Evolutionary conservation across 1,140 invertebrate species (phyloP), one percentile per base, ranked within the genome.

Genomic region (Heterodera schachtii): DNA sequence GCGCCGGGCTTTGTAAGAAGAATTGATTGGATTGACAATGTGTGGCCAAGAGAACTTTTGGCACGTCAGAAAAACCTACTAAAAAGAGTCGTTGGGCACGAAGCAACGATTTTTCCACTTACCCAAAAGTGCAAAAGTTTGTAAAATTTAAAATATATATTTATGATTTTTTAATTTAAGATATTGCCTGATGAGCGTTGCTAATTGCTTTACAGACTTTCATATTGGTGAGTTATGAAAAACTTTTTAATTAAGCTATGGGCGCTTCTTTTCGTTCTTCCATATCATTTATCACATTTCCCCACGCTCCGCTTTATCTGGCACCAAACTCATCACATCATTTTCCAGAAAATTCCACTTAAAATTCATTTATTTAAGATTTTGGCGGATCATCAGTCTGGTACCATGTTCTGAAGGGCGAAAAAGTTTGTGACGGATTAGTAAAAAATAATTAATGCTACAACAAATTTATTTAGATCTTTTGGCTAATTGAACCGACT

Each of bases 351-450:
- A n/a, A n/a, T n/a, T n/a, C n/a, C n/a, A n/a, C n/a, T n/a, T n/a
- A n/a, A n/a, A n/a, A n/a, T n/a, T n/a, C n/a, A n/a, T n/a, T n/a
- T n/a, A n/a, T n/a, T n/a, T n/a, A 3, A 78, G 96, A 98, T 90
- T 97, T 98, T 90, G 96, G 97, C 41, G 97, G 97, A 0, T 98
- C 97, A 0, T 98, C 96, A 2, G 97, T 99, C 0, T 99, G 97
- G 97, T 98, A 99, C 90, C 97, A 98, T 90, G 96, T 99, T 84
- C 90, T 98, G 11, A 94, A 94, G 91, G 97, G 82, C 31, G 73
- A 78, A 66, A 83, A 83, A 74, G 82, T 83, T 3, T 9, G 66
- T 8, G 7, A n/a, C n/a, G n/a, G n/a, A n/a, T n/a, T n/a, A n/a
- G n/a, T n/a, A n/a, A n/a, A n/a, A n/a, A n/a, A n/a, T n/a, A n/a